Percentiles rank a stretch among this genome's conserved stretches.
Evolutionary conservation across 1,140 invertebrate genomes (phyloP).

Genomic region (Eufriesea mexicana): DNA sequence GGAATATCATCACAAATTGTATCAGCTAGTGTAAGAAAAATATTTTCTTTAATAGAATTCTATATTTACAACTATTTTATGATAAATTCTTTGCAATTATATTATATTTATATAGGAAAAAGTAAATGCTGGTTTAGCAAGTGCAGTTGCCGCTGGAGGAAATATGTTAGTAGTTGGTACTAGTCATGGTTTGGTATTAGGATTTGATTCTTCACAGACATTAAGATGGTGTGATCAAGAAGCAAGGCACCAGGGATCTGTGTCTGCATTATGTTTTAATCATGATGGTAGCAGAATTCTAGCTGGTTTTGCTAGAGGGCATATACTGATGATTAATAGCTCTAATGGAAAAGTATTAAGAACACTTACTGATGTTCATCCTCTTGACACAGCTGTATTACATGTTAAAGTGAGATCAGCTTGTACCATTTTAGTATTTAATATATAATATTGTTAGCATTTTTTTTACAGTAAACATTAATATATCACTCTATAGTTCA

Average conservation of each 20-base stretch:
- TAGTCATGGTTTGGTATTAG: slow-evolving; percentile 94
- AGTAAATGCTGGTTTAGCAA: slow-evolving; percentile 94
- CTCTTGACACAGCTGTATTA: slow-evolving; percentile 92
- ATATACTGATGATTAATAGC: slow-evolving; percentile 92
- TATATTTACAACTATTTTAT: slow-evolving; percentile 13
- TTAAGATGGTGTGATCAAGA: slow-evolving; percentile 93
- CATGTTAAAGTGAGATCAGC: slow-evolving; percentile 88
- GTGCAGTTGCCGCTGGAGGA: slow-evolving; percentile 89
- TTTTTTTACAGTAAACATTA: neutral
- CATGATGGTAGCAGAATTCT: slow-evolving; percentile 92
- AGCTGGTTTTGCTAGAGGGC: slow-evolving; percentile 93
- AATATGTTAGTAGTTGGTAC: slow-evolving; percentile 94
- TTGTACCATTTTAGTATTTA: neutral
- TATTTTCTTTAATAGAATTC: slow-evolving; percentile 7
- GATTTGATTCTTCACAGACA: slow-evolving; percentile 93
- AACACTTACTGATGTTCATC: slow-evolving; percentile 92
- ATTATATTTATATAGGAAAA: slow-evolving; percentile 86
- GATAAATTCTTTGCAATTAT: slow-evolving; percentile 23
- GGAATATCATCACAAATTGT: slow-evolving; percentile 93
- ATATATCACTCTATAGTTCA: slow-evolving; percentile 82
- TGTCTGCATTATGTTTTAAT: slow-evolving; percentile 94
- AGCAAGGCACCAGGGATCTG: slow-evolving; percentile 88
- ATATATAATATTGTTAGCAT: neutral
- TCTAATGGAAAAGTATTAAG: slow-evolving; percentile 89
- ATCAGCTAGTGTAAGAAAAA: slow-evolving; percentile 87